Percentiles rank a stretch among this genome's conserved stretches.
Conservation (phyloP, 2,797 vertebrate genomes). For the Micrastur ruficollis region DNA sequence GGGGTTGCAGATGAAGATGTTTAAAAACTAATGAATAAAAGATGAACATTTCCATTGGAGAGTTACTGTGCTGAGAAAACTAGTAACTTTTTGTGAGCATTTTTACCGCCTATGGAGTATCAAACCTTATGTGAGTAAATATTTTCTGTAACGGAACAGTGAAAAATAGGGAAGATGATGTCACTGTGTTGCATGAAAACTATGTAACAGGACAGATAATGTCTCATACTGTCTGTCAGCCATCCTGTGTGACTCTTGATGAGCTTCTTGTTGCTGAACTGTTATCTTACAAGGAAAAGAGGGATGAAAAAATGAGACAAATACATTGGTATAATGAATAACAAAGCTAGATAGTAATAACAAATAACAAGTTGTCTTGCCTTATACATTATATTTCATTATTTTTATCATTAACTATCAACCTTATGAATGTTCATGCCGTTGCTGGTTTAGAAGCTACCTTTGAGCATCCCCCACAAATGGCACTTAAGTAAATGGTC, state of each 20-base stretch:
- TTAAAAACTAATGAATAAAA: slow-evolving; percentile 42
- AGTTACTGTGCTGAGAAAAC: neutral
- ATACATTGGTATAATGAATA: neutral
- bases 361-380: neutral
- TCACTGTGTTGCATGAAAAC: neutral
- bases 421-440: neutral
- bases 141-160: neutral
- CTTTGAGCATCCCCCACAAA: neutral
- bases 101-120: neutral
- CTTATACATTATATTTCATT: neutral
- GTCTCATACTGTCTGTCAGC: neutral
- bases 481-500: neutral
- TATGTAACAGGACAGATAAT: neutral
- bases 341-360: neutral
- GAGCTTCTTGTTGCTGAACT: neutral
- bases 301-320: neutral
- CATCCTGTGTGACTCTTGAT: neutral
- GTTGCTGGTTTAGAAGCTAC: neutral
- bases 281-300: neutral
- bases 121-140: neutral
- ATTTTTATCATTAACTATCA: neutral
- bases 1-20: neutral
- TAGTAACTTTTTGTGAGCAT: neutral
- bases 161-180: neutral
- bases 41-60: neutral